Base-by-base conservation (phyloP, 2,797 vertebrate species). In the Anabacerthia variegaticeps region DNA sequence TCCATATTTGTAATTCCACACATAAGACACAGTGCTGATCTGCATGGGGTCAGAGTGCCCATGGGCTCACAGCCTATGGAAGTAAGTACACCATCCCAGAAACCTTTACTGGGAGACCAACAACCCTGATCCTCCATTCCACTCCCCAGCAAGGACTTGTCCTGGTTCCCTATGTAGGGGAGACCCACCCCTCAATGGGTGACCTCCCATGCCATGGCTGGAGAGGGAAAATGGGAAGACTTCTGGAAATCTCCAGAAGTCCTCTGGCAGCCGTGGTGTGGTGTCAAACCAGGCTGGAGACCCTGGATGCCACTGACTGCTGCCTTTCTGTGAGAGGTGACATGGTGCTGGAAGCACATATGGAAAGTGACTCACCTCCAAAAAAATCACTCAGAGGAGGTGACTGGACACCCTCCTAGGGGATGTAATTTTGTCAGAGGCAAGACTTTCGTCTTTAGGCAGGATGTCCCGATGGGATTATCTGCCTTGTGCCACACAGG, bases 101-200 rank as follows among this genome's bases (percentile, higher is more conserved):
- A 9, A 61, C 19, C 32, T 68, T 52, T 28, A 20, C 3, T 32
- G 39, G 51, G 65, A 37, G 6, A 20, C 28, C 63, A 87, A 12
- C 16, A 61, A 22, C 17, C 8, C 52, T 56, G 17, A 58, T 34
- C 3, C 10, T 14, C 14, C 13, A 21, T 20, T 22, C 28, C 37
- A 54, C 23, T 61, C 16, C 27, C 55, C 55, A 62, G 26, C 9
- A 51, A 0, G 5, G 15, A 6, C 34, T 59, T 43, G 22, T 51
- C 48, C 32, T 51, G 4, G 10, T 58, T 86, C 30, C 23, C 10
- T 14, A 20, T 0, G 1, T 2, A 2, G 5, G 21, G 34, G 27
- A 59, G 20, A 71, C 30, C 21, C 19, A 21, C 13, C 4, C 14
- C 21, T 69, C 4, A 3, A 10, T 20, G 41, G 10, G 23, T 48